Evolutionary conservation across 2,888 invertebrate genomes (phyloP).

Genomic region (Cryptus viduatorius): DNA sequence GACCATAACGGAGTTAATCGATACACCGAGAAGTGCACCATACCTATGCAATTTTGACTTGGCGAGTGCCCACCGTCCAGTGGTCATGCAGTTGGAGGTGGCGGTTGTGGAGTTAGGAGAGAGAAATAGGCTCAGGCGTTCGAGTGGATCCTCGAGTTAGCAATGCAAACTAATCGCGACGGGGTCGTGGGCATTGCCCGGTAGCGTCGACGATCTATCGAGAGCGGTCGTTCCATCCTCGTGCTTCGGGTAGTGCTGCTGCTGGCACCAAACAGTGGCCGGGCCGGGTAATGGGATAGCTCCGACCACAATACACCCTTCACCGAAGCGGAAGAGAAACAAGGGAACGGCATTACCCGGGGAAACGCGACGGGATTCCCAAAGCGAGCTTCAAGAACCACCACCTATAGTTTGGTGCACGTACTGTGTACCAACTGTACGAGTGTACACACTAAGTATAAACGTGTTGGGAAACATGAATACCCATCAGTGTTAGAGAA

Average conservation of each 20-base stretch:
- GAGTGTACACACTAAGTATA: slow-evolving; percentile 53
- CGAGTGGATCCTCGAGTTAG: slow-evolving; percentile 66
- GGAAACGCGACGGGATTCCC: slow-evolving; percentile 76
- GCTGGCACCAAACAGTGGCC: slow-evolving; percentile 76
- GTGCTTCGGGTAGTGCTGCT: slow-evolving; percentile 49
- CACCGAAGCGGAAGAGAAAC: slow-evolving; percentile 83
- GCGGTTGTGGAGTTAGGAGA: slow-evolving; percentile 46
- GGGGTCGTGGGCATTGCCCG: slow-evolving; percentile 54
- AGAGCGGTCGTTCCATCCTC: slow-evolving; percentile 40
- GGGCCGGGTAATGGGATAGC: slow-evolving; percentile 69
- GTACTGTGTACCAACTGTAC: slow-evolving; percentile 62
- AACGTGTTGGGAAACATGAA: slow-evolving; percentile 68
- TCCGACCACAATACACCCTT: slow-evolving; percentile 82
- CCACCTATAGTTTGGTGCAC: slow-evolving; percentile 41
- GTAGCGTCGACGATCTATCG: slow-evolving; percentile 55
- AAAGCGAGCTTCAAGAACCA: slow-evolving; percentile 75
- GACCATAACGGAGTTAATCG: slow-evolving; percentile 29
- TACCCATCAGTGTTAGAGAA: slow-evolving; percentile 70
- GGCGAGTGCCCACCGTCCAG: neutral
- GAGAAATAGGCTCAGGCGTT: slow-evolving; percentile 69
- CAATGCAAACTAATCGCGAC: slow-evolving; percentile 71
- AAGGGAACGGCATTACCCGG: slow-evolving; percentile 83
- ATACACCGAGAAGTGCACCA: slow-evolving; percentile 17
- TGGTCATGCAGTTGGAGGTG: slow-evolving; percentile 31
- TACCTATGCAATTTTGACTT: slow-evolving; percentile 50